Base-by-base conservation (phyloP, 2,888 invertebrate genomes). In the Lydus trimaculatus region DNA sequence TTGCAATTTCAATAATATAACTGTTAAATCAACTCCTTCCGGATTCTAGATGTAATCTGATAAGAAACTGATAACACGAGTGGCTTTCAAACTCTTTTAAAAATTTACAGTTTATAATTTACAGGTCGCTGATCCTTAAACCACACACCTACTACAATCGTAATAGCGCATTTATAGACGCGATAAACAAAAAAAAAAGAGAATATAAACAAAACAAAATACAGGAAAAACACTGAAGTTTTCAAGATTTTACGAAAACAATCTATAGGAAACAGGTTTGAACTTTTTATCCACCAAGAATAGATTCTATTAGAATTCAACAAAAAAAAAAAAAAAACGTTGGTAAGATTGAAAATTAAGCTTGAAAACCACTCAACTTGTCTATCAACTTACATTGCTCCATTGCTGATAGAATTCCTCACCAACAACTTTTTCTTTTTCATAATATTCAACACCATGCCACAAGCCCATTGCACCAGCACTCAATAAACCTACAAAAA, bases 361-460 rank as follows among this genome's bases (percentile, higher is more conserved):
- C 15, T 56, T 56, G 56, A 56, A 28, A 56, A 56, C 56, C 56
- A 56, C 28, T 25, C 56, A 11, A 8, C 4, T 52, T 52, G 28
- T 28, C 20, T n/a, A 39, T 48, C 56, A 65, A 89, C 92, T 90
- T 88, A 95, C 95, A 85, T 91, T 91, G 83, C 90, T 94, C 97
- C 97, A 97, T 81, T 95, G 94, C 85, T 95, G 95, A 85, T 93
- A 96, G 83, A 91, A 97, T 82, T 96, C 96, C 80, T 95, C 94
- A 69, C 96, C 96, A 65, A 96, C 94, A 61, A 96, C 92, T 84
- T 96, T 95, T 85, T 97, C 96, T 82, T 95, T 95, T 86, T 98
- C 97, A 82, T 94, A 96, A 86, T 97, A 97, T 85, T 97, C 97
- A 31, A 96, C 96, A 64, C 96, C 96, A 83, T 97, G 97, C 97